Base-by-base conservation (phyloP, 2,113 vertebrate genomes). In the Pongo pygmaeus region DNA sequence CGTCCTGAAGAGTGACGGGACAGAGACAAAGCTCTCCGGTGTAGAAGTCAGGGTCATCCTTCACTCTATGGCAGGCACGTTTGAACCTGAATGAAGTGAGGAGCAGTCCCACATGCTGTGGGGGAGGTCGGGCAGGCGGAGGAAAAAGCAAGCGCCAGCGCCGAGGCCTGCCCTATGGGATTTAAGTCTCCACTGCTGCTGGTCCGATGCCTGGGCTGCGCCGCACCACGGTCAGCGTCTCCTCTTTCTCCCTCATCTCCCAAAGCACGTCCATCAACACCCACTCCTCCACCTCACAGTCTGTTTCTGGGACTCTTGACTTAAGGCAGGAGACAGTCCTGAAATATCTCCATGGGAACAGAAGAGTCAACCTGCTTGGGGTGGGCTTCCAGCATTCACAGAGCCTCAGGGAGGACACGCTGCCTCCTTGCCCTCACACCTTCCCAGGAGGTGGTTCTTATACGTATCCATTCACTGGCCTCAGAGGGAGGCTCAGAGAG, bases 201-300 rank as follows among this genome's bases (percentile, higher is more conserved):
- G 16, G 27, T 2, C 27, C 8, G 75, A 78, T 25, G 43, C 75
- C 72, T 2, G 14, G 75, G 27, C 43, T 9, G 75, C 0, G 6
- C 25, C 43, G 3, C 3, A 6, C 74, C 25, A 8, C 1, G 7
- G 43, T 30, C 43, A 32, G 14, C 0, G 3, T 9, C 75, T 32
- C 43, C 43, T 75, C 27, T 18, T 46, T 78, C 27, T 27, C 43
- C 30, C 16, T 27, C 38, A 18, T 35, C 35, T n/a, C 35, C 35
- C 43, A 78, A 32, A 17, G 27, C 43, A 18, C 43, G 14, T 59
- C 57, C 27, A 13, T 13, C 40, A 40, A 6, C 40, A 43, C 38
- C 81, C 17, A 43, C 7, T 17, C 25, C 81, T 43, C 55, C 57
- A 43, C 57, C 25, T 77, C 40, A n/a, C 27, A 10, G n/a, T 12